A percentile compares a stretch with the other conserved stretches of the same genome.
phyloP scores from a whole-genome alignment of 2,888 invertebrate species.

The Synergus gifuensis region DNA sequence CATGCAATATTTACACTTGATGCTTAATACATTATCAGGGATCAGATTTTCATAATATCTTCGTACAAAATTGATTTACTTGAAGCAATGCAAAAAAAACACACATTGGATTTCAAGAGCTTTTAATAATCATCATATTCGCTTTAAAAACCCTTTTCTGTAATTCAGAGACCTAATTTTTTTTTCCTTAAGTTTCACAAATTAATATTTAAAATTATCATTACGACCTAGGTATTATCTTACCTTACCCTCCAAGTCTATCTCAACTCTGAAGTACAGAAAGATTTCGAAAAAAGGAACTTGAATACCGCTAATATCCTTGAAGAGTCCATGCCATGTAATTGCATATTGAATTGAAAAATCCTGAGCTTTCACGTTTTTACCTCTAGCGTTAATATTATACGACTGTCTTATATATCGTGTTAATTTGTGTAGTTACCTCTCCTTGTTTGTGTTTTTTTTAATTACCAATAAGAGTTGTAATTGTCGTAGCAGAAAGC shows the following conservation, averaged over 20 bases:
- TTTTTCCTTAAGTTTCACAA: not conserved
- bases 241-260: conserved; percentile 10
- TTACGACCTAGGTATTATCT: conserved; percentile 10
- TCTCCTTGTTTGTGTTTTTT: conserved; percentile 41
- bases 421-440: conserved; percentile 50
- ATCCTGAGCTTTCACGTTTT: conserved; percentile 40
- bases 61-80: conserved; percentile 38
- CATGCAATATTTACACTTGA: conserved; percentile 56
- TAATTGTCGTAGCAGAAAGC: conserved; percentile 54
- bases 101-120: conserved; percentile 39
- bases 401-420: conserved; percentile 49
- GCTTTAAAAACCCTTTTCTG: conserved; percentile 51
- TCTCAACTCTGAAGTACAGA: conserved; percentile 61
- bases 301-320: conserved; percentile 16
- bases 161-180: conserved; percentile 56
- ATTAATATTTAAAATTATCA: not conserved
- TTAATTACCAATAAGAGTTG: conserved; percentile 46
- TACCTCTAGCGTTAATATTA: conserved; percentile 44
- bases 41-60: conserved; percentile 7
- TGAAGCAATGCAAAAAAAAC: conserved; percentile 45
- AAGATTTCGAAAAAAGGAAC: conserved; percentile 48
- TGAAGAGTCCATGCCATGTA: conserved; percentile 12
- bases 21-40: conserved; percentile 40
- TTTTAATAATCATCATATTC: not conserved
- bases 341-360: conserved; percentile 13